phyloP scores from a whole-genome alignment of 1,140 invertebrate species.

The Microplitis demolitor region DNA sequence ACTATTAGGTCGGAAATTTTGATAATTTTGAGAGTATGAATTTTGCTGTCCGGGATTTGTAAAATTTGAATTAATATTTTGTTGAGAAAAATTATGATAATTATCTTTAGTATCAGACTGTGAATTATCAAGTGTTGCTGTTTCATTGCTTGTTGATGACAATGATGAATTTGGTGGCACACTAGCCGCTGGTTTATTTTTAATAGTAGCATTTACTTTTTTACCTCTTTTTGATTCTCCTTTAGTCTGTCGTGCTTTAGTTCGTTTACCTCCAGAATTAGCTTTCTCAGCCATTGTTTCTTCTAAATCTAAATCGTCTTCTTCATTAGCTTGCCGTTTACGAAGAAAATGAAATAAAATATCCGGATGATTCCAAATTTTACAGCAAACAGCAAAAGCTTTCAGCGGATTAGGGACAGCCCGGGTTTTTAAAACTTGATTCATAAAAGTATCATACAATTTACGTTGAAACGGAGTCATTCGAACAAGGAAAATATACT shows the following conservation, averaged over 20 bases:
- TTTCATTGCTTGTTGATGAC: constrained; percentile 41
- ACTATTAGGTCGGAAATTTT: constrained; percentile 50
- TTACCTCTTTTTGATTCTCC: constrained; percentile 56
- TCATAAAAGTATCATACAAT: constrained; percentile 90
- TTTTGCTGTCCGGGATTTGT: constrained; percentile 13
- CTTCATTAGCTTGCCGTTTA: constrained; percentile 79
- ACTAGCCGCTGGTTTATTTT: constrained; percentile 70
- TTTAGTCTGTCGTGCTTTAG: constrained; percentile 53
- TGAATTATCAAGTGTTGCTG: constrained; percentile 32
- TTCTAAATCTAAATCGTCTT: constrained; percentile 91
- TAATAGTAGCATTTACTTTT: constrained; percentile 48
- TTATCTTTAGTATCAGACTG: constrained; percentile 34
- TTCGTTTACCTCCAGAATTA: constrained; percentile 45
- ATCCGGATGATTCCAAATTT: constrained; percentile 99
- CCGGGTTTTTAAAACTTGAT: constrained; percentile 83
- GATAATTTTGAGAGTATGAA: constrained; percentile 41
- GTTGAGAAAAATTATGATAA: constrained; percentile 40
- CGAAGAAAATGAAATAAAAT: constrained; percentile 90
- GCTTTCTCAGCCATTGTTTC: constrained; percentile 59
- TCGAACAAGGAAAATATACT: constrained; percentile 86
- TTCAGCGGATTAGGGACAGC: constrained; percentile 94
- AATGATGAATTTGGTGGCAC: constrained; percentile 67
- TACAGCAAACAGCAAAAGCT: constrained; percentile 97
- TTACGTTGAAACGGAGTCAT: constrained; percentile 88
- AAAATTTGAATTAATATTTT: constrained; percentile 40